A percentile compares a stretch with the other conserved stretches of the same genome.
These are phyloP conservation scores for Tethea ocularis DNA, from an alignment of 2,888 invertebrate genomes.

Conservation along the genomic window DNA sequence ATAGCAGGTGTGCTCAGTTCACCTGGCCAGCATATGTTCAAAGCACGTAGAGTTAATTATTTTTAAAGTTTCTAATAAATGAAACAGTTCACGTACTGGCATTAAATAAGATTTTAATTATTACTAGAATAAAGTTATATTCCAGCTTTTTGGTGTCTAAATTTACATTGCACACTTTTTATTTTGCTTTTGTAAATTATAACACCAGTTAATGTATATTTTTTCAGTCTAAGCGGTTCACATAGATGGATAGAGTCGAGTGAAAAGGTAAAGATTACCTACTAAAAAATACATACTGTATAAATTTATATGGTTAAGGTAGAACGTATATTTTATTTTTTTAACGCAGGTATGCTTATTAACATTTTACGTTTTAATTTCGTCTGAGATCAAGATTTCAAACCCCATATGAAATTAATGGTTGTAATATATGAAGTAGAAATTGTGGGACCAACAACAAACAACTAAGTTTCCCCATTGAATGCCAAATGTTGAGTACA, in stretches of 20 bases:
- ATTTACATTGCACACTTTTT: background rate
- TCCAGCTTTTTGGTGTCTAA: background rate
- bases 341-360: background rate
- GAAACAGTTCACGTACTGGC: background rate
- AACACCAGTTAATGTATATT: background rate
- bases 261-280: too few species aligned
- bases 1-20: constrained; percentile 69
- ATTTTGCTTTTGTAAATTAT: background rate
- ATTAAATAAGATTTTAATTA: background rate
- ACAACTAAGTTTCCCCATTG: constrained; percentile 4
- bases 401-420: background rate
- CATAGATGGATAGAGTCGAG: too few species aligned
- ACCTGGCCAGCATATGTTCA: constrained; percentile 77
- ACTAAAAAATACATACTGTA: too few species aligned
- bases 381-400: background rate
- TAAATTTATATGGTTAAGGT: background rate
- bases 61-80: constrained; percentile 48
- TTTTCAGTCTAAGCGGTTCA: too few species aligned
- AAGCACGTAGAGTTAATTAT: constrained; percentile 65
- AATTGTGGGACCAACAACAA: constrained; percentile 1
- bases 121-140: background rate
- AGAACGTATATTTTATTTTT: too few species aligned
- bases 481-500: constrained; percentile 1
- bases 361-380: background rate
- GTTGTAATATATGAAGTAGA: background rate